Percentiles rank a stretch among this genome's conserved stretches.
Conservation (phyloP, 2,888 invertebrate genomes). For the Drosophila mulleri region DNA sequence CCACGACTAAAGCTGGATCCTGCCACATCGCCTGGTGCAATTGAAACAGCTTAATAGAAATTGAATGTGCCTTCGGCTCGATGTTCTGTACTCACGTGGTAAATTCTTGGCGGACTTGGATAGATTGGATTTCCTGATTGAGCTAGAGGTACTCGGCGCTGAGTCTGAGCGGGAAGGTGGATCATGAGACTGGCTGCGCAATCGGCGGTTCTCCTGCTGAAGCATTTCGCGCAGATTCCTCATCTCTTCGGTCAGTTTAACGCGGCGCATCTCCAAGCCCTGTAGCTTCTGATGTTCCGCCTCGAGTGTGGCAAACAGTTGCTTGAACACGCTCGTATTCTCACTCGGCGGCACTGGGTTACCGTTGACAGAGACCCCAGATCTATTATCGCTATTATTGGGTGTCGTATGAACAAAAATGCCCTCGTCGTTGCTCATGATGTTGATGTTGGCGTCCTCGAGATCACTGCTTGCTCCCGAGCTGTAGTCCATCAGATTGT, state of each 20-base stretch:
- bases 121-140: not conserved
- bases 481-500: not conserved
- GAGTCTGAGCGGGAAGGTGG: not conserved
- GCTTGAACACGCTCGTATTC: constrained; percentile 19
- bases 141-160: not conserved
- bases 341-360: not conserved
- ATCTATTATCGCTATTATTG: not conserved
- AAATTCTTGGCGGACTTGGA: not conserved
- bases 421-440: not conserved
- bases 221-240: constrained; percentile 26
- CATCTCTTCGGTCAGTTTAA: constrained; percentile 46
- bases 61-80: too few species aligned
- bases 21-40: too few species aligned
- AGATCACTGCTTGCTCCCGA: not conserved
- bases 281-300: constrained; percentile 45
- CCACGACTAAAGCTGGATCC: not conserved
- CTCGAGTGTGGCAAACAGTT: constrained; percentile 50
- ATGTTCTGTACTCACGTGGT: constrained; percentile 2
- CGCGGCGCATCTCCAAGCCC: constrained; percentile 42
- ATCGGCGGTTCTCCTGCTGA: constrained; percentile 25
- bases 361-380: not conserved
- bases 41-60: too few species aligned
- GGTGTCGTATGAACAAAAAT: not conserved
- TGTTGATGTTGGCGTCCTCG: not conserved
- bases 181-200: constrained; percentile 18